phyloP scores from a whole-genome alignment of 2,113 vertebrate genomes.

The Myocastor coypus region DNA sequence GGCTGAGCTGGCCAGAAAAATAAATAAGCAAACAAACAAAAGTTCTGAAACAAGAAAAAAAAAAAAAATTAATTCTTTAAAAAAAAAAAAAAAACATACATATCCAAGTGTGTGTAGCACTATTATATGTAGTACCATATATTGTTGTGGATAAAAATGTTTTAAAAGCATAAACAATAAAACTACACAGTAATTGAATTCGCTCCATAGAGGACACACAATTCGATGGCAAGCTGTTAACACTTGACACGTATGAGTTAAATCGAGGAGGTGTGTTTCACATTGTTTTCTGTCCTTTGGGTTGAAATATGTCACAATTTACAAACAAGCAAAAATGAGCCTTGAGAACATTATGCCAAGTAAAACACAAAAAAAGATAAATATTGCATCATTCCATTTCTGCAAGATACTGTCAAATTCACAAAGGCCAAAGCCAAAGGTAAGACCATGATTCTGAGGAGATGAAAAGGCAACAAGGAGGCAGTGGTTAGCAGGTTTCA shows the following conservation, averaged over 20 bases:
- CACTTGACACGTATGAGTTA: not conserved
- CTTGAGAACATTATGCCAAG: not conserved
- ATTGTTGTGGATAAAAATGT: not conserved
- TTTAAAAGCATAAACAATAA: constrained; percentile 13
- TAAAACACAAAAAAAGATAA: constrained; percentile 21
- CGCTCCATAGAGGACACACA: not conserved
- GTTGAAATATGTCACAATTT: constrained; percentile 38
- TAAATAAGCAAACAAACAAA: too few species aligned
- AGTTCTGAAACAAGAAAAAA: too few species aligned
- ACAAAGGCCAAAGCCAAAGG: not conserved
- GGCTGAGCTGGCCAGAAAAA: too few species aligned
- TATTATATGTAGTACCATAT: not conserved
- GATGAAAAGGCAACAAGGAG: not conserved
- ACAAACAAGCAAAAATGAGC: constrained; percentile 28
- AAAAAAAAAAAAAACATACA: too few species aligned
- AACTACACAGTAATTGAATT: not conserved
- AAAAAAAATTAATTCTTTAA: too few species aligned
- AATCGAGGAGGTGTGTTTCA: not conserved
- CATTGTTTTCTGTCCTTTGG: constrained; percentile 23
- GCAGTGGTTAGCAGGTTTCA: not conserved
- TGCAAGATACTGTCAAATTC: not conserved
- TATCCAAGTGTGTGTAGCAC: not conserved
- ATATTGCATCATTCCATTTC: not conserved
- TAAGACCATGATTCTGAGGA: not conserved
- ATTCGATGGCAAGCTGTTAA: not conserved